Base-by-base conservation (phyloP, 92 coral and sea anemone species). In the Porites evermanni region DNA sequence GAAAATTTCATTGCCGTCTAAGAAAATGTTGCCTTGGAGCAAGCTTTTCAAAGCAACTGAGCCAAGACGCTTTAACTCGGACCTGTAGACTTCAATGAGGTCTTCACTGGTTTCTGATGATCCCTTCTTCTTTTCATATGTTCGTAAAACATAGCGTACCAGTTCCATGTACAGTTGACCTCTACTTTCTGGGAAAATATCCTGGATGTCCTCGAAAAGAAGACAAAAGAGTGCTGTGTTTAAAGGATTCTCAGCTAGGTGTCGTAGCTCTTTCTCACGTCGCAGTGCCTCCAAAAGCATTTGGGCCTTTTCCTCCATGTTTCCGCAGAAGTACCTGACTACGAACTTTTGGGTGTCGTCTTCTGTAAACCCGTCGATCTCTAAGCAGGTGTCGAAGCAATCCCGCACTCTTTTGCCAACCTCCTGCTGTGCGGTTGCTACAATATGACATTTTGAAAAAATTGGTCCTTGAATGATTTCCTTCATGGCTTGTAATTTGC, bases 221-320 rank as follows among this genome's bases (percentile, higher is more conserved):
- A 74, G 63, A 38, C 91, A 82, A 13, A 88, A 71, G 18, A 88
- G 87, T n/a, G 91, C 82, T 1, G 87, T 66, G 81, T 81, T 88
- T 32, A 88, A 23, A n/a, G 91, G 91, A 78, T 75, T 88, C 18
- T 19, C 63, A 4, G 82, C 53, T 14, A 87, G 16, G 32, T 87
- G 76, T n/a, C 26, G 6, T 8, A 74, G 50, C n/a, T 20, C 1
- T n/a, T 20, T 24, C 20, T 74, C 47, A 8, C 3, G 6, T 8
- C 20, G 21, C 12, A 88, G 64, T 19, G 81, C 21, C 8, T 56
- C 2, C 7, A 74, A 19, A 1, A 74, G 64, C 47, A 12, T 74
- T n/a, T 74, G n/a, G 1, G 64, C 65, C 78, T 53, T 53, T 9
- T 78, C 23, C 18, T 24, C 21, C 56, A 19, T 38, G 16, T 19